Base-by-base conservation (phyloP, 2,888 invertebrate species). In the Chaitophorus viminalis region DNA sequence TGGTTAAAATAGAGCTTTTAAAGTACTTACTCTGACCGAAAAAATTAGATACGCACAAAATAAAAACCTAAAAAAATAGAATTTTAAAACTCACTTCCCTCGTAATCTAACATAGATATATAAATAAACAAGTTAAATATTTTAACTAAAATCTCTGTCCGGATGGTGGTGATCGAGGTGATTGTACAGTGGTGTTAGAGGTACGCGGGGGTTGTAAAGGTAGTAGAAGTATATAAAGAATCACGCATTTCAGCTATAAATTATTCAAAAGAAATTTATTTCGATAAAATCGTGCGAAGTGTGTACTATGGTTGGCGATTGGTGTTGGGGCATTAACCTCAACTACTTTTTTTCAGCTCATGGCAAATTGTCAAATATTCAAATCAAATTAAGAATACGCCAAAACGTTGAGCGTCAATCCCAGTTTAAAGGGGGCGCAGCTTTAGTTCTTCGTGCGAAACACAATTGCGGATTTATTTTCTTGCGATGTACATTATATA, bases 271-370 rank as follows among this genome's bases (percentile, higher is more conserved):
- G 31, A 33, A 82, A 82, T 33, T 9, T 4, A 72, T 70, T 52
- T 25, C 31, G 25, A 31, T 29, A 11, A 36, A 36, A 36, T 25
- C 25, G 21, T n/a, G n/a, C 21, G 14, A 31, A 82, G 14, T 21
- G 21, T 60, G 18, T 25, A 70, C 29, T 3, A 82, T n/a, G n/a
- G 52, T 82, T 79, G 65, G 65, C 65, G 36, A 68, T 65, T 79
- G 36, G 39, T 9, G 36, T 31, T 3, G 72, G 82, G 31, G 70
- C 82, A 54, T 82, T 82, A 72, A 82, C 82, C 82, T 82, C 72
- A 33, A 18, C 14, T 31, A 2, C n/a, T 46, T 33, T 82, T 81
- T 82, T 82, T 72, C 82, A 81, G 21, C 39, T 81, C 39, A 25
- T 72, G 82, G 82, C 82, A n/a, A 72, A 52, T 33, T 31, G 52